Conservation (phyloP, 2,113 vertebrate genomes). For the Piprites chloris region DNA sequence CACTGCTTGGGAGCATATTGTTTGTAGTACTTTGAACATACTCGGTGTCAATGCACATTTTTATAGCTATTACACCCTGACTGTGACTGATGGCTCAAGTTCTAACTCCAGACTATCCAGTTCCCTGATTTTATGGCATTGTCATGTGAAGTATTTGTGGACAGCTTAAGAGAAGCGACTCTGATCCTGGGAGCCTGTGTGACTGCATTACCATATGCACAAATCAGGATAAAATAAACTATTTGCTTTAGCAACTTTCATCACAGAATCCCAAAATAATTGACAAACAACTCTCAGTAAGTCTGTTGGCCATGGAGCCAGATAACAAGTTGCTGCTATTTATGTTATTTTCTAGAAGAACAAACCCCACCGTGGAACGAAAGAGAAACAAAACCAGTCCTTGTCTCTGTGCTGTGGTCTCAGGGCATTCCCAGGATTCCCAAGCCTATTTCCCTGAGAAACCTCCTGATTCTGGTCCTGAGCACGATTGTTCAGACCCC, state of each 20-base stretch:
- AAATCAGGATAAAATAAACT: background rate
- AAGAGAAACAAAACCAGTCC: background rate
- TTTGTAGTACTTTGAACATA: background rate
- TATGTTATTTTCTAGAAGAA: background rate
- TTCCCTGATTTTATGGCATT: constrained; percentile 5
- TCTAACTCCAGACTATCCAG: background rate
- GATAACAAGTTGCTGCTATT: background rate
- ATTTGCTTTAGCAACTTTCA: background rate
- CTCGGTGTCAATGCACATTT: background rate
- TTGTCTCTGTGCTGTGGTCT: background rate
- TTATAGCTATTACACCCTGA: background rate
- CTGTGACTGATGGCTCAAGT: background rate
- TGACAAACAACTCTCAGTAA: background rate
- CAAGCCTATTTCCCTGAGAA: background rate
- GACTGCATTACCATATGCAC: background rate
- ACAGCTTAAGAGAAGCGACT: background rate
- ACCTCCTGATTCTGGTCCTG: background rate
- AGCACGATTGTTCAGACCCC: background rate
- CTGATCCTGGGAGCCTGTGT: background rate
- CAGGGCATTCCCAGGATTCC: background rate
- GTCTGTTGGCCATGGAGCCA: background rate
- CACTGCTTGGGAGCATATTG: background rate
- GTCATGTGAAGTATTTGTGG: background rate
- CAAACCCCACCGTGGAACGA: fast-evolving
- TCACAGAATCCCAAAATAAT: background rate